These are phyloP conservation scores for Tragelaphus buxtoni DNA, from an alignment of 2,113 vertebrate species.

Conservation along the genomic window DNA sequence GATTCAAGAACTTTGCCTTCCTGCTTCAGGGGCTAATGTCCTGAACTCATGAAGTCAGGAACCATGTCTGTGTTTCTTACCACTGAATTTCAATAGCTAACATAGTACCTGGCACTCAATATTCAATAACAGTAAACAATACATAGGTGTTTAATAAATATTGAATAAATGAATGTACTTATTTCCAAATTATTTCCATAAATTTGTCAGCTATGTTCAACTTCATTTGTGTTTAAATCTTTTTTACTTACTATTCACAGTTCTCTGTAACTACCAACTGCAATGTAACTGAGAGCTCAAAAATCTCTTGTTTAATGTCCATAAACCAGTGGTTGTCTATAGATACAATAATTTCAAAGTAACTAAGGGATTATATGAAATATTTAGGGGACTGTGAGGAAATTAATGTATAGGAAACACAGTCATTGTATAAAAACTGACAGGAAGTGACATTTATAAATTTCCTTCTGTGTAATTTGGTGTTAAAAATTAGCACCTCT, in stretches of 20 bases:
- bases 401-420: background rate
- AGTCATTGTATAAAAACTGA: background rate
- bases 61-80: background rate
- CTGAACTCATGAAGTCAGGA: conserved; percentile 2
- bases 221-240: conserved; percentile 5
- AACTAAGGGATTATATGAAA: background rate
- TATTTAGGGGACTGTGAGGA: background rate
- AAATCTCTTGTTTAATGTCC: background rate
- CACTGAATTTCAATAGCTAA: background rate
- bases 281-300: background rate
- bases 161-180: conserved; percentile 34
- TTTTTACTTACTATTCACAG: background rate
- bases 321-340: background rate
- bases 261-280: background rate
- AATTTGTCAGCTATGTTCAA: background rate
- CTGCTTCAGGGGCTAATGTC: background rate
- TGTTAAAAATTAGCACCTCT: background rate
- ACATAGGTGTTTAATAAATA: conserved; percentile 40
- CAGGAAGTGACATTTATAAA: background rate
- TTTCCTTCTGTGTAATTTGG: background rate
- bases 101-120: background rate
- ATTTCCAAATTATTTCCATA: conserved; percentile 44
- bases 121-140: conserved; percentile 28
- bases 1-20: background rate
- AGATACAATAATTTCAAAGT: conserved; percentile 4